Evolutionary conservation across 2,888 invertebrate genomes (phyloP).

Genomic region (Agrochola macilenta): DNA sequence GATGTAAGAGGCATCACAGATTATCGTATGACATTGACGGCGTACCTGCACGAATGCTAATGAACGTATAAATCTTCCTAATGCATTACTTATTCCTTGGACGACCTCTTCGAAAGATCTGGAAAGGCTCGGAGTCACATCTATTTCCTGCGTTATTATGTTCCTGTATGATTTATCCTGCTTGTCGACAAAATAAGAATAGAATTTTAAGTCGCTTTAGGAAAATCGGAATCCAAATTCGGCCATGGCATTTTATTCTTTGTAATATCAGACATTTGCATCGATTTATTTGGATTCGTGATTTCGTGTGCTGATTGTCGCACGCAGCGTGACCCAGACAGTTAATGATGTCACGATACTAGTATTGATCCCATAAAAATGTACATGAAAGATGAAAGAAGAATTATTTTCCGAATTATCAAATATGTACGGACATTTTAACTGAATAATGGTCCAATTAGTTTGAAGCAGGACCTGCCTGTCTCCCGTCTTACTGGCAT

Average conservation of each 20-base stretch:
- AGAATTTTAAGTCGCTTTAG: conserved; percentile 28
- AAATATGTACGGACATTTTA: not conserved
- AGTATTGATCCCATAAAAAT: conserved; percentile 17
- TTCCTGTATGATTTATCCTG: conserved; percentile 61
- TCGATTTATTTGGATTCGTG: conserved; percentile 30
- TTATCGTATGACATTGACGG: conserved; percentile 81
- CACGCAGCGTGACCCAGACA: conserved; percentile 22
- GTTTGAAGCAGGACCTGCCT: not conserved
- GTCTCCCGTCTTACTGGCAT: not conserved
- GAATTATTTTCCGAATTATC: not conserved
- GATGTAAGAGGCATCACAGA: conserved; percentile 78
- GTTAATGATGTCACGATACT: conserved; percentile 15
- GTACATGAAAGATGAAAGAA: conserved; percentile 2
- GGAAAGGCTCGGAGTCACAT: conserved; percentile 70
- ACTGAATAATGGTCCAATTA: not conserved
- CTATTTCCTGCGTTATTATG: conserved; percentile 70
- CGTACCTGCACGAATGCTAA: conserved; percentile 78
- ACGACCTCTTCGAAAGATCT: conserved; percentile 75
- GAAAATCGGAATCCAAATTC: conserved; percentile 19
- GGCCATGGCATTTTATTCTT: conserved; percentile 17
- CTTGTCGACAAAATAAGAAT: conserved; percentile 36
- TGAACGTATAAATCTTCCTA: conserved; percentile 71
- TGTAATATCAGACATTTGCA: conserved; percentile 21
- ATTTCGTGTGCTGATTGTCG: conserved; percentile 14
- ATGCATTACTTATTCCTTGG: conserved; percentile 72